Evolutionary conservation across 2,888 invertebrate genomes (phyloP).

Genomic region (Philereme transversata): DNA sequence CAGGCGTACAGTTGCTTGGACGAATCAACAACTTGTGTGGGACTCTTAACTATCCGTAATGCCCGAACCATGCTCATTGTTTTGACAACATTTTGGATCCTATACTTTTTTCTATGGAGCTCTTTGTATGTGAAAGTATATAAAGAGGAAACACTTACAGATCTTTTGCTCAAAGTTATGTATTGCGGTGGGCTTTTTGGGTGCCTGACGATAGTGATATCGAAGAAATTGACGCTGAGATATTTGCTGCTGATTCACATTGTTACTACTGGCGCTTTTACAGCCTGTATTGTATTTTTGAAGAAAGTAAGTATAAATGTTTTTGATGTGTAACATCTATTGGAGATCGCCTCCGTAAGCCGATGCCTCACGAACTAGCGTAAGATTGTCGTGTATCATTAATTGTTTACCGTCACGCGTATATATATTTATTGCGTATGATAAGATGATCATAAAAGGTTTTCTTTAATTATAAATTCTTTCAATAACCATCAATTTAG

Average conservation of each 20-base stretch:
- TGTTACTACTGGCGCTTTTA: constrained; percentile 56
- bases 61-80: constrained; percentile 53
- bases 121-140: constrained; percentile 62
- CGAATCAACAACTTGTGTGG: constrained; percentile 62
- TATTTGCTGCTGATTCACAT: constrained; percentile 57
- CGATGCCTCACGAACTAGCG: too few relatives aligned
- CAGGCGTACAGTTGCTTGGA: constrained; percentile 72
- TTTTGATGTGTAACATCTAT: too few relatives aligned
- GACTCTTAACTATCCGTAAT: constrained; percentile 61
- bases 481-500: too few relatives aligned
- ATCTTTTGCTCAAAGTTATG: constrained; percentile 51
- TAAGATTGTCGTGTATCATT: too few relatives aligned
- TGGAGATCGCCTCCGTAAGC: too few relatives aligned
- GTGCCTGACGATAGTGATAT: constrained; percentile 53
- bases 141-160: constrained; percentile 37
- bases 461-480: too few relatives aligned
- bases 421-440: too few relatives aligned
- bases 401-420: too few relatives aligned
- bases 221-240: constrained; percentile 53
- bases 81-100: constrained; percentile 55
- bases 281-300: constrained; percentile 45
- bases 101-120: constrained; percentile 63
- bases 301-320: constrained; percentile 41
- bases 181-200: constrained; percentile 51
- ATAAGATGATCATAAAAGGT: too few relatives aligned